A percentile compares a stretch with the other conserved stretches of the same genome.
phyloP scores from a whole-genome alignment of 2,113 vertebrate species.

The Coryphaenoides rupestris region DNA sequence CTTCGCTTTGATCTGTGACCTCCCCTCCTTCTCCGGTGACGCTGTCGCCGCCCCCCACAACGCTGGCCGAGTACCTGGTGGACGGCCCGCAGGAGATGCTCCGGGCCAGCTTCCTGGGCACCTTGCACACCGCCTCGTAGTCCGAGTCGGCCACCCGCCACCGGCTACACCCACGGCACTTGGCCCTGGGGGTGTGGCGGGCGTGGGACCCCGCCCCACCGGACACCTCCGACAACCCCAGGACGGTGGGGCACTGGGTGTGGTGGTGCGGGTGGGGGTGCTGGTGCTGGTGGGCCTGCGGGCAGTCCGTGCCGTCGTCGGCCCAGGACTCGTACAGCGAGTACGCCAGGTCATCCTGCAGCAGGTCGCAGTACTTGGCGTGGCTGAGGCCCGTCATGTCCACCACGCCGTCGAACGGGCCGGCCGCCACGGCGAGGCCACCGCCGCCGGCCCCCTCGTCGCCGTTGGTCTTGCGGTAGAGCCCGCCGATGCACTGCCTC shows the following conservation, averaged over 20 bases:
- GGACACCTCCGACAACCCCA: conserved; percentile 58
- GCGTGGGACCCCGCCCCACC: conserved; percentile 45
- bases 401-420: conserved; percentile 66
- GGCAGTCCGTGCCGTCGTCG: conserved; percentile 75
- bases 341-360: conserved; percentile 89
- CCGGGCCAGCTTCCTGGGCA: conserved; percentile 85
- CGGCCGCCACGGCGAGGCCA: neutral
- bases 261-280: conserved; percentile 55
- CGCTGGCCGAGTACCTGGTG: conserved; percentile 76
- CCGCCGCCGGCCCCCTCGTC: conserved; percentile 39
- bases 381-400: conserved; percentile 82
- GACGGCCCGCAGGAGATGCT: conserved; percentile 82
- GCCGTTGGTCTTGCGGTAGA: conserved; percentile 83
- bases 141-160: conserved; percentile 86
- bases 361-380: conserved; percentile 80
- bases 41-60: conserved; percentile 58
- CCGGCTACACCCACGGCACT: conserved; percentile 80
- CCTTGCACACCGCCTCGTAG: conserved; percentile 91
- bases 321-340: conserved; percentile 92
- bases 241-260: conserved; percentile 59
- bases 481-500: conserved; percentile 83
- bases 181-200: conserved; percentile 64
- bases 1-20: neutral
- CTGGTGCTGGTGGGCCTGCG: conserved; percentile 53
- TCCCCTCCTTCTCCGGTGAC: conserved; percentile 24